phyloP scores from a whole-genome alignment of 1,140 invertebrate species.

The Bombus confusus region DNA sequence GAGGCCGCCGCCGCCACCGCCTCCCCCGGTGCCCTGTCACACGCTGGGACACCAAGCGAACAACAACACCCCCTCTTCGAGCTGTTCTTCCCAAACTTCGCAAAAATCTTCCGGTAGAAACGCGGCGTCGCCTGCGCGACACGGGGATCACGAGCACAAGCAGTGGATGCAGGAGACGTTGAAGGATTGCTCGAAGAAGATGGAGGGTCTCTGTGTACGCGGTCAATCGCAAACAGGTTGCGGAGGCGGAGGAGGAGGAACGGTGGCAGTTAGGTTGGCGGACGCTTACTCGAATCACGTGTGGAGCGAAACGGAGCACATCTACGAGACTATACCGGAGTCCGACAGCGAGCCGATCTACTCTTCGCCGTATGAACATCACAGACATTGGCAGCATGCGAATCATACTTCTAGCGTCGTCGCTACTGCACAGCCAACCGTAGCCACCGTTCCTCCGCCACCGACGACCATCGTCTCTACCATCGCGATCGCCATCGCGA shows the following conservation, averaged over 20 bases:
- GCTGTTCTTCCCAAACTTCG: slow-evolving; percentile 68
- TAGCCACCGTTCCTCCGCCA: not conserved
- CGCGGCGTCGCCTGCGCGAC: slow-evolving; percentile 58
- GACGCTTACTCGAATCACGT: slow-evolving; percentile 76
- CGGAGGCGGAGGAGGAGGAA: slow-evolving; percentile 28
- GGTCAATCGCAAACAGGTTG: slow-evolving; percentile 55
- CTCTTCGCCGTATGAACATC: slow-evolving; percentile 85
- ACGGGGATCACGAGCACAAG: slow-evolving; percentile 59
- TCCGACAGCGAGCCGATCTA: slow-evolving; percentile 86
- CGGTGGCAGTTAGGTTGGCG: slow-evolving; percentile 66
- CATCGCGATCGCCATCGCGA: not conserved
- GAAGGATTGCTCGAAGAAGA: slow-evolving; percentile 75
- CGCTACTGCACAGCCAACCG: slow-evolving; percentile 5
- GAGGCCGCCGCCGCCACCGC: slow-evolving; percentile 40
- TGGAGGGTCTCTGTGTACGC: slow-evolving; percentile 71
- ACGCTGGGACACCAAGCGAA: slow-evolving; percentile 24
- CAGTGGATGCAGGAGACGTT: slow-evolving; percentile 72
- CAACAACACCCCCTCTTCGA: slow-evolving; percentile 61
- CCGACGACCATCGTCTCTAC: no score
- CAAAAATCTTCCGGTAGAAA: slow-evolving; percentile 65
- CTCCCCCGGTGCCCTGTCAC: slow-evolving; percentile 71
- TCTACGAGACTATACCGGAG: slow-evolving; percentile 88
- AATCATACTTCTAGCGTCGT: slow-evolving; percentile 45
- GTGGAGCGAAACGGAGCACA: slow-evolving; percentile 85
- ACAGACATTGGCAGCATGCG: slow-evolving; percentile 63